Conservation (phyloP, 2,888 invertebrate genomes). For the Helleia helle region DNA sequence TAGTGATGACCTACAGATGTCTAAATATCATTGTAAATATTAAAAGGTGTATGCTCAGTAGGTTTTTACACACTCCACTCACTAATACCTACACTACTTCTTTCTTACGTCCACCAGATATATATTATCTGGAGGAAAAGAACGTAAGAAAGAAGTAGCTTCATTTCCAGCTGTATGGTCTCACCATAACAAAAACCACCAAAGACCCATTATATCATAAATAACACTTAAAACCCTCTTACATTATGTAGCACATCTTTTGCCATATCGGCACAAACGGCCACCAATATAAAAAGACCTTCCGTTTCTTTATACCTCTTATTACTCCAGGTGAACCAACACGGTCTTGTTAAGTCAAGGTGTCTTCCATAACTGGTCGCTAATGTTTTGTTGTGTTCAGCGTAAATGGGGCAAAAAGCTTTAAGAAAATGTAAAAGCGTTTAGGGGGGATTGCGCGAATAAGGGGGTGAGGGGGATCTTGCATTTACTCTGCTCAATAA, state of each 20-base stretch:
- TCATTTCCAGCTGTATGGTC: too few species aligned
- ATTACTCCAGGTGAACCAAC: constrained; percentile 16
- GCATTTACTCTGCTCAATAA: not conserved
- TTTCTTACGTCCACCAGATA: too few species aligned
- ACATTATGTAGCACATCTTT: not conserved
- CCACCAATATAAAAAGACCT: constrained; percentile 30
- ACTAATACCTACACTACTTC: too few species aligned
- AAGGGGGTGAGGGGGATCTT: constrained; percentile 2
- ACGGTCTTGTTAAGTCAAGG: constrained; percentile 20
- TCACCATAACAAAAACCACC: not conserved
- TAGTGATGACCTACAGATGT: too few species aligned
- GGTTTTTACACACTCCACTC: too few species aligned
- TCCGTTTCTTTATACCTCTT: constrained; percentile 11
- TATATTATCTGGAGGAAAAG: too few species aligned
- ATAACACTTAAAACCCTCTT: too few species aligned
- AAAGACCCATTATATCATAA: not conserved
- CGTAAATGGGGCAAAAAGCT: constrained; percentile 49
- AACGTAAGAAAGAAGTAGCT: too few species aligned
- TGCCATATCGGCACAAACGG: constrained; percentile 1
- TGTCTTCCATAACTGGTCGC: constrained; percentile 26
- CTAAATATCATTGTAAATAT: too few species aligned
- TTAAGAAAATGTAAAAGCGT: constrained; percentile 23
- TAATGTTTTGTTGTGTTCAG: constrained; percentile 37
- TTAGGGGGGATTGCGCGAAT: constrained; percentile 10
- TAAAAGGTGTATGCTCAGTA: too few species aligned